phyloP scores from a whole-genome alignment of 2,113 vertebrate species.

The Sterrhoptilus dennistouni region DNA sequence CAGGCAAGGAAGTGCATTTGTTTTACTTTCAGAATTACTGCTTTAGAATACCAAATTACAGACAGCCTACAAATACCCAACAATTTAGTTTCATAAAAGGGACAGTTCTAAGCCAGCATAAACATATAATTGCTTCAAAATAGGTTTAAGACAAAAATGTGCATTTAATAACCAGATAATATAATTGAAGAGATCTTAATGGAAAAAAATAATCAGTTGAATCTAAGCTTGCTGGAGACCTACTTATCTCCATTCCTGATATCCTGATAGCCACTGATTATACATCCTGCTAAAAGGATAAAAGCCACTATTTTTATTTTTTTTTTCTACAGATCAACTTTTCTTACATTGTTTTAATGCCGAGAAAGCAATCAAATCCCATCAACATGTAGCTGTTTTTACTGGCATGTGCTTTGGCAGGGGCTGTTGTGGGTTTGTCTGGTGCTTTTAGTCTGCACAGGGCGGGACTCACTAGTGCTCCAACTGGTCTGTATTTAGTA shows the following conservation, averaged over 20 bases:
- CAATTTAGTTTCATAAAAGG: not conserved
- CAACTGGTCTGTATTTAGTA: not conserved
- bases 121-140: constrained; percentile 16
- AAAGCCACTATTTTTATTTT: not conserved
- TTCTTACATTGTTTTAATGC: not conserved
- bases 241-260: not conserved
- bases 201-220: not conserved
- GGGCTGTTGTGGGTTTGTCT: not conserved
- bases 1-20: not conserved
- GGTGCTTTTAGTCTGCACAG: not conserved
- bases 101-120: not conserved
- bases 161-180: constrained; percentile 14
- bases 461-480: not conserved
- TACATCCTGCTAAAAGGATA: not conserved
- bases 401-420: not conserved
- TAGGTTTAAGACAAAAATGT: not conserved
- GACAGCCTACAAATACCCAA: not conserved
- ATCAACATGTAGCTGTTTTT: not conserved
- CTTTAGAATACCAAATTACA: constrained; percentile 23
- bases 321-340: not conserved
- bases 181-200: not conserved
- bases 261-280: not conserved
- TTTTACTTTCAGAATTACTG: constrained; percentile 12
- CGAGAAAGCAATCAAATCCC: not conserved
- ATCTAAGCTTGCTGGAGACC: not conserved